These are phyloP conservation scores for Labia minor DNA, from an alignment of 2,888 invertebrate genomes.

Conservation along the genomic window DNA sequence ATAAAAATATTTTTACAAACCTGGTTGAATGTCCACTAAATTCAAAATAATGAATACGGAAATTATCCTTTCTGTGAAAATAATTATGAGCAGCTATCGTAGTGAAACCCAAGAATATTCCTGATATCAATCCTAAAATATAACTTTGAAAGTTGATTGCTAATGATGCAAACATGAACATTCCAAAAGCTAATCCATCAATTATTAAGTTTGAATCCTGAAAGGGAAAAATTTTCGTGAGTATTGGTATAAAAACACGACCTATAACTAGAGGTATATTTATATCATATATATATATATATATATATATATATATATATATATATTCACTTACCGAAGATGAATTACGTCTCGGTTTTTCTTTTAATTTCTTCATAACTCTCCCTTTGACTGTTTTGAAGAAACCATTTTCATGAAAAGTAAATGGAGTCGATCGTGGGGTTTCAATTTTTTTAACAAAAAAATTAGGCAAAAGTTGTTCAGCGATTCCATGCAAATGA, in stretches of 20 bases:
- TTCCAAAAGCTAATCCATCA: constrained; percentile 36
- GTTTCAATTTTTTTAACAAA: constrained; percentile 51
- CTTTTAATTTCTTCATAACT: not conserved
- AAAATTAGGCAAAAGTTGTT: constrained; percentile 51
- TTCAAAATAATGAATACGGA: constrained; percentile 69
- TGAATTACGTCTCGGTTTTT: not conserved
- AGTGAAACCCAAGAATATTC: constrained; percentile 46
- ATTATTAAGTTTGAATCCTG: constrained; percentile 33
- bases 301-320: too few relatives aligned
- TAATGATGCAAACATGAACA: constrained; percentile 33
- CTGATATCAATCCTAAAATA: constrained; percentile 41
- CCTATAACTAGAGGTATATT: too few relatives aligned
- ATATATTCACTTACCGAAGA: not conserved
- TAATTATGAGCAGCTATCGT: constrained; percentile 61
- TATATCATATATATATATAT: too few relatives aligned
- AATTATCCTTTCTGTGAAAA: constrained; percentile 62
- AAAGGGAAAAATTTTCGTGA: constrained; percentile 1
- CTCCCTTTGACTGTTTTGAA: constrained; percentile 50
- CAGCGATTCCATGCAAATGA: constrained; percentile 50
- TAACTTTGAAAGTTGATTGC: constrained; percentile 27
- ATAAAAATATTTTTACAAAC: too few relatives aligned
- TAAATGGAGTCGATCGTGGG: constrained; percentile 58
- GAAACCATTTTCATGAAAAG: constrained; percentile 62
- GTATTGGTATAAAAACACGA: too few relatives aligned
- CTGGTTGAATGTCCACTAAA: constrained; percentile 53